Evolutionary conservation across 2,797 vertebrate genomes (phyloP).

Genomic region (Sylvia borin): DNA sequence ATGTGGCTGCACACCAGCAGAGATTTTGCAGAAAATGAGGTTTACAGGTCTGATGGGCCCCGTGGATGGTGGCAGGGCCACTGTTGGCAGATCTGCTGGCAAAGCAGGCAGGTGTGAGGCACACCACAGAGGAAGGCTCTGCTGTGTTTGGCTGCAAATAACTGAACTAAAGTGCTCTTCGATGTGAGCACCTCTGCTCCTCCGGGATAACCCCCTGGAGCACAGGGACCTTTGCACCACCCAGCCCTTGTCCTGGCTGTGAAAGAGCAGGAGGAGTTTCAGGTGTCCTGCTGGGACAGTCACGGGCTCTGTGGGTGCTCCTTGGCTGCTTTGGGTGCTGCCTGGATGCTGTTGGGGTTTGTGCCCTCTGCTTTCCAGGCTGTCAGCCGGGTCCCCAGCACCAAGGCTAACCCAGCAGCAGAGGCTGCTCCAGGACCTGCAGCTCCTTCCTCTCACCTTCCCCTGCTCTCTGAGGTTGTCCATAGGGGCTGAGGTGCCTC

Average conservation of each 20-base stretch:
- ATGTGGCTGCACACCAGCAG: background rate
- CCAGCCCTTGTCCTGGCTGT: background rate
- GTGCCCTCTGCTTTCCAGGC: background rate
- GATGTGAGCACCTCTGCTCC: background rate
- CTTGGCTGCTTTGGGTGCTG: background rate
- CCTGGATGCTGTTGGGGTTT: background rate
- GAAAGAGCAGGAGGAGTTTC: background rate
- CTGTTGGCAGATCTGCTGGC: background rate
- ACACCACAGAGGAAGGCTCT: fast-evolving
- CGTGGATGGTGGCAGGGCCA: fast-evolving
- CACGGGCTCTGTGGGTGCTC: background rate
- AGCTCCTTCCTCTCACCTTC: background rate
- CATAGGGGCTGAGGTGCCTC: background rate
- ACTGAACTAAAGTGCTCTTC: background rate
- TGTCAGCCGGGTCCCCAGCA: background rate
- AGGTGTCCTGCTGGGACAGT: background rate
- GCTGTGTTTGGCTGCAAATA: fast-evolving
- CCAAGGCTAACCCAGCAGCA: background rate
- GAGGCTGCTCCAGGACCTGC: background rate
- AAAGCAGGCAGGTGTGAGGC: background rate
- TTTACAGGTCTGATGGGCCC: fast-evolving
- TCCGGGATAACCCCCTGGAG: background rate
- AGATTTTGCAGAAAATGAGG: background rate
- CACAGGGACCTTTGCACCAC: background rate
- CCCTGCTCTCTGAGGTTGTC: background rate